These are phyloP conservation scores for Matsumurasca onukii DNA, from an alignment of 1,140 invertebrate genomes.

Conservation along the genomic window DNA sequence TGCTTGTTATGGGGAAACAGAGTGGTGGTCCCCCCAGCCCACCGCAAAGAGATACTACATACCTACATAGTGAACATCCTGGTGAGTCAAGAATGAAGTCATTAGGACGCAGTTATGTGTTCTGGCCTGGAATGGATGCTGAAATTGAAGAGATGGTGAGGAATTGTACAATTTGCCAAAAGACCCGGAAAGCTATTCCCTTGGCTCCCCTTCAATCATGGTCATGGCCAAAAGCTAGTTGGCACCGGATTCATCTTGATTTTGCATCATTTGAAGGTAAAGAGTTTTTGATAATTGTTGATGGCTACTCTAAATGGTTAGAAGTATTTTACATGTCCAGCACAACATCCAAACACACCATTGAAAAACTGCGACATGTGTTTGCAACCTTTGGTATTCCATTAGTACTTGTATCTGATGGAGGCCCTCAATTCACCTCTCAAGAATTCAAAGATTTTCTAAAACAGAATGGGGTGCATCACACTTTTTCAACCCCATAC, in stretches of 20 bases:
- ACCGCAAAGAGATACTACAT: constrained; percentile 39
- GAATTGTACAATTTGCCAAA: constrained; percentile 33
- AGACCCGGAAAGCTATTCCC: not conserved
- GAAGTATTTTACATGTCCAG: constrained; percentile 43
- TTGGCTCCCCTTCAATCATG: not conserved
- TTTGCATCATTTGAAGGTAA: constrained; percentile 19
- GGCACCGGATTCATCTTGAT: constrained; percentile 17
- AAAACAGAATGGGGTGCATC: constrained; percentile 35
- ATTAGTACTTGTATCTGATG: constrained; percentile 40
- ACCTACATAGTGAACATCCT: constrained; percentile 45
- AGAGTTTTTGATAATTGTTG: constrained; percentile 36
- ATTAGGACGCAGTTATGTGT: constrained; percentile 46
- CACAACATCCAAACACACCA: constrained; percentile 9
- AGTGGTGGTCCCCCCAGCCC: constrained; percentile 43
- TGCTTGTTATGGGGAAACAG: constrained; percentile 33
- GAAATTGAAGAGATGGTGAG: constrained; percentile 41
- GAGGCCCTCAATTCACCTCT: constrained; percentile 39
- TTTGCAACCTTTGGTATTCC: constrained; percentile 39
- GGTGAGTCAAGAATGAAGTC: constrained; percentile 48
- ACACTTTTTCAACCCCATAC: constrained; percentile 37
- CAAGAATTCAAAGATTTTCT: constrained; percentile 41
- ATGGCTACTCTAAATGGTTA: constrained; percentile 48
- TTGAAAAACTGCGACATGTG: constrained; percentile 29
- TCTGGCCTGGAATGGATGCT: constrained; percentile 47
- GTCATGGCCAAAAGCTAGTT: not conserved